phyloP scores from a whole-genome alignment of 2,888 invertebrate genomes.

The Aromia moschata region DNA sequence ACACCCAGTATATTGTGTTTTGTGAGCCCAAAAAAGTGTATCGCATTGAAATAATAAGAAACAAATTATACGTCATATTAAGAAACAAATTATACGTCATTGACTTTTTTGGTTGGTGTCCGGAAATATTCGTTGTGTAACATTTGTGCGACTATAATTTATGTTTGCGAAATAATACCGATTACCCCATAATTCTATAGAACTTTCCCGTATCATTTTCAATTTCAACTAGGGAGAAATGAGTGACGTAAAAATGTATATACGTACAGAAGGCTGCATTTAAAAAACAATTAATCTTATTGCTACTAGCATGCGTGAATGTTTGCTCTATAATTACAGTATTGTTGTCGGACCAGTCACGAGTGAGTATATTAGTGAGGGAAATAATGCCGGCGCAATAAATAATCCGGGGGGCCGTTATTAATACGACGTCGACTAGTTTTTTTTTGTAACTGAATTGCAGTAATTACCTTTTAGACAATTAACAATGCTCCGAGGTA shows the following conservation, averaged over 20 bases:
- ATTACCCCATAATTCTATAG: too few relatives aligned
- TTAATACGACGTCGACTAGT: conserved; percentile 5
- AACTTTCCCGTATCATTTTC: background rate
- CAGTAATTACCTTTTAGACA: background rate
- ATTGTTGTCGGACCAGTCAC: conserved; percentile 35
- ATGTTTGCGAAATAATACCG: too few relatives aligned
- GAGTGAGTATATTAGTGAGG: conserved; percentile 8
- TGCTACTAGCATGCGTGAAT: conserved; percentile 47
- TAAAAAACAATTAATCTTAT: conserved; percentile 53
- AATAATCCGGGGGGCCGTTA: background rate
- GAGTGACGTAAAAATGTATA: conserved; percentile 33
- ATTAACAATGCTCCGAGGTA: background rate
- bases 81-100: too few relatives aligned
- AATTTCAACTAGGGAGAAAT: conserved; percentile 7
- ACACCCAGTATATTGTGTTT: too few relatives aligned
- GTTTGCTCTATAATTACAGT: conserved; percentile 47
- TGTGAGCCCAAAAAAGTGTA: too few relatives aligned
- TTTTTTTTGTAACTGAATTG: background rate
- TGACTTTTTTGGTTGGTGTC: too few relatives aligned
- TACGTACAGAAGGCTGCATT: conserved; percentile 43
- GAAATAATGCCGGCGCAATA: conserved; percentile 6
- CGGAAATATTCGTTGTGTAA: too few relatives aligned
- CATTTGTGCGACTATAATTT: too few relatives aligned
- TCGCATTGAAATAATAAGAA: too few relatives aligned
- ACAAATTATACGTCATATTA: too few relatives aligned